phyloP scores from a whole-genome alignment of 2,888 invertebrate species.

The Chrysomela aeneicollis region DNA sequence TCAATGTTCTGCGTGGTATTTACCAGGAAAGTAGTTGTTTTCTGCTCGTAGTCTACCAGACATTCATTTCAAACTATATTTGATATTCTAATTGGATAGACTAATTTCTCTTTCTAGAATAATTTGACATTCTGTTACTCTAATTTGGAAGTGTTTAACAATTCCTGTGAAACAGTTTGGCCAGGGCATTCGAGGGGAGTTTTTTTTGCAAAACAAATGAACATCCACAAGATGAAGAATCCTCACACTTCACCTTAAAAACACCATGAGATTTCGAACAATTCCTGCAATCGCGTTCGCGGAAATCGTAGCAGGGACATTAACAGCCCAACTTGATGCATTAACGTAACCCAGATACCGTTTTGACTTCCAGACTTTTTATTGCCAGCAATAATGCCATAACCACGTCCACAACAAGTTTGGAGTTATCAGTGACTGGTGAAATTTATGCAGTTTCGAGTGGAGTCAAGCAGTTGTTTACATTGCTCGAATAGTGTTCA shows the following conservation, averaged over 20 bases:
- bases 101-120: too few relatives aligned
- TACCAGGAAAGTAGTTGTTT: too few relatives aligned
- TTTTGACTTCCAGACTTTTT: slow-evolving; percentile 16
- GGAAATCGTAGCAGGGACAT: neutral
- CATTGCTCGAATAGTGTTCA: slow-evolving; percentile 11
- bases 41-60: too few relatives aligned
- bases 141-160: too few relatives aligned
- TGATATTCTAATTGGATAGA: too few relatives aligned
- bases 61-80: too few relatives aligned
- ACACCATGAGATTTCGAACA: neutral
- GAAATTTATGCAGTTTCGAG: slow-evolving; percentile 17
- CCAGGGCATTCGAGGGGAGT: too few relatives aligned
- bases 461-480: slow-evolving; percentile 8
- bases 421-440: slow-evolving; percentile 11
- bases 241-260: neutral
- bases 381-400: slow-evolving; percentile 4
- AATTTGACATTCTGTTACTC: too few relatives aligned
- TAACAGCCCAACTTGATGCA: slow-evolving; percentile 4
- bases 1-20: too few relatives aligned
- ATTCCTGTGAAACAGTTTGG: too few relatives aligned
- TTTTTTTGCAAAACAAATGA: too few relatives aligned
- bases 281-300: neutral
- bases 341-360: slow-evolving; percentile 9
- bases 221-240: too few relatives aligned
- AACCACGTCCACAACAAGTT: slow-evolving; percentile 3